Conservation (phyloP, 1,140 invertebrate genomes). For the Diprion similis region DNA sequence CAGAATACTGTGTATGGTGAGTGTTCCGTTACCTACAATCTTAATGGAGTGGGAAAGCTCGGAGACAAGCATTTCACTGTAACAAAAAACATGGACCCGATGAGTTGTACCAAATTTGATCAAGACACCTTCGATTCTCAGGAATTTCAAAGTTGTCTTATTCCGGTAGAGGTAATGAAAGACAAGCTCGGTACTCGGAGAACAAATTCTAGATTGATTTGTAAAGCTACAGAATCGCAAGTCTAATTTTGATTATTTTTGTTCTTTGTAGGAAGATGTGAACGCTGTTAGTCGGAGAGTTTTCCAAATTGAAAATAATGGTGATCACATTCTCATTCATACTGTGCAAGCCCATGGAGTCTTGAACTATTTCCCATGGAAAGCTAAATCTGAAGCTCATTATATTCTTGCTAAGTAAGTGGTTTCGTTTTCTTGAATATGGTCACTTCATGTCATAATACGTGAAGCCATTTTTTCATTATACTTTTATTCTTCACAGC, state of each 20-base stretch:
- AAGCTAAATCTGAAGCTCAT: constrained; percentile 47
- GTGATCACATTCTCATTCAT: constrained; percentile 41
- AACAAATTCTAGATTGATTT: background rate
- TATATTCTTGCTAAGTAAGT: constrained; percentile 50
- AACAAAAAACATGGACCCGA: constrained; percentile 41
- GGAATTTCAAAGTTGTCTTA: constrained; percentile 32
- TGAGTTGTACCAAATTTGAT: constrained; percentile 40
- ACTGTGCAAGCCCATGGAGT: constrained; percentile 41
- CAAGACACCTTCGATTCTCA: constrained; percentile 32
- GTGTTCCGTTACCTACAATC: constrained; percentile 46
- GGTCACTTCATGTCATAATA: constrained; percentile 8
- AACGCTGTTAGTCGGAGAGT: constrained; percentile 37
- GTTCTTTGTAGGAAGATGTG: constrained; percentile 39
- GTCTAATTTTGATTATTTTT: constrained; percentile 5
- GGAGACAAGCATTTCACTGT: constrained; percentile 29
- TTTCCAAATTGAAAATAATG: constrained; percentile 42
- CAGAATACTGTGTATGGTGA: constrained; percentile 53
- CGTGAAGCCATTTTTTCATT: constrained; percentile 10
- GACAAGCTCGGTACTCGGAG: too few relatives aligned
- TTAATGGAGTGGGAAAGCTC: constrained; percentile 26
- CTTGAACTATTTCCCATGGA: constrained; percentile 53
- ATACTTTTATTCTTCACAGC: constrained; percentile 43
- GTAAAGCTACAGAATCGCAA: background rate
- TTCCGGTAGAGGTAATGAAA: constrained; percentile 31
- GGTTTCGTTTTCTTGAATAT: constrained; percentile 5